phyloP scores from a whole-genome alignment of 2,113 vertebrate genomes.

The Otolemur garnettii region DNA sequence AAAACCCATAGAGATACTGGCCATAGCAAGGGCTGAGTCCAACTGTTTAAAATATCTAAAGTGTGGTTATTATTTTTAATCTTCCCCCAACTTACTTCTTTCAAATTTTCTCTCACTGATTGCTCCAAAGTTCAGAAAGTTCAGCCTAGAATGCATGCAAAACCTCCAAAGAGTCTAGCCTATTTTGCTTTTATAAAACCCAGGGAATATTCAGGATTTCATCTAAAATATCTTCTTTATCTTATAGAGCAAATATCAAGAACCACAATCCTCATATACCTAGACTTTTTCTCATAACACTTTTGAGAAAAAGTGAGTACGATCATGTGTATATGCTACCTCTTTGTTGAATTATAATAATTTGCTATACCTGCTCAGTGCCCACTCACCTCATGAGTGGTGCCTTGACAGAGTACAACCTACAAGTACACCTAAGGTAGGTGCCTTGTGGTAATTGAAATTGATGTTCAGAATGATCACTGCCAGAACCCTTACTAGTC shows the following conservation, averaged over 20 bases:
- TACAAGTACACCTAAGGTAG: too few species aligned
- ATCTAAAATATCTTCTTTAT: constrained; percentile 48
- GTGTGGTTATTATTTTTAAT: background rate
- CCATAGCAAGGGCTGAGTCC: background rate
- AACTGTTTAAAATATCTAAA: constrained; percentile 32
- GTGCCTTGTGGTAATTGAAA: background rate
- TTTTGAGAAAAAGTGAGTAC: constrained; percentile 40
- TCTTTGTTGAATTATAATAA: background rate
- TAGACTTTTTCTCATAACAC: background rate
- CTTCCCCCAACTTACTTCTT: constrained; percentile 17
- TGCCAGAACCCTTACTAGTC: background rate
- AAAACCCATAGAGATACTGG: background rate
- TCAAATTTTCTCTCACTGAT: background rate
- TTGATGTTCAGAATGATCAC: background rate
- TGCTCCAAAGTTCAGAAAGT: background rate
- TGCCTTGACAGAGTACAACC: too few species aligned
- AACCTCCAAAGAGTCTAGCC: background rate
- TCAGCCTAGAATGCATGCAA: background rate
- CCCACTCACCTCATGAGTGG: background rate
- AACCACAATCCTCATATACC: background rate
- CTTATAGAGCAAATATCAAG: background rate
- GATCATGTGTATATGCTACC: background rate
- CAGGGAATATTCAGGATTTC: background rate
- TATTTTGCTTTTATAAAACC: background rate
- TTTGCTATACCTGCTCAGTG: background rate